phyloP scores from a whole-genome alignment of 2,888 invertebrate species.

The Diarsia mendica region DNA sequence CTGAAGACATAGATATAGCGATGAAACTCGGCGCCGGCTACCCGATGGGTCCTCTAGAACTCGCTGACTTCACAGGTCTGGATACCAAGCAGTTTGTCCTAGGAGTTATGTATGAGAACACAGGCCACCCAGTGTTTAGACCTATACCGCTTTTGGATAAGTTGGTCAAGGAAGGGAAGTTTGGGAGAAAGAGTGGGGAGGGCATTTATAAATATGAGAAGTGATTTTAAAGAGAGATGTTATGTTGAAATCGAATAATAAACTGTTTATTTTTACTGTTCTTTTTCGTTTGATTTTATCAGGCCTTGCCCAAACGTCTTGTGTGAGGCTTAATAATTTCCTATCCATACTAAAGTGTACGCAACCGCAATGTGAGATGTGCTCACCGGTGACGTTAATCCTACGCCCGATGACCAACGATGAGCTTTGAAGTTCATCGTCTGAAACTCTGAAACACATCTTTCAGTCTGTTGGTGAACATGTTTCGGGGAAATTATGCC shows the following conservation, averaged over 20 bases:
- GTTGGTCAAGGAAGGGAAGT: slow-evolving; percentile 93
- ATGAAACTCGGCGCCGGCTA: slow-evolving; percentile 97
- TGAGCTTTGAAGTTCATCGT: too few relatives aligned
- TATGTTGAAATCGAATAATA: slow-evolving; percentile 11
- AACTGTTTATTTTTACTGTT: background rate
- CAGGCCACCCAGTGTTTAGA: slow-evolving; percentile 79
- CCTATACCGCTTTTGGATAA: slow-evolving; percentile 91
- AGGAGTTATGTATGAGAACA: slow-evolving; percentile 92
- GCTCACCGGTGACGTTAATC: too few relatives aligned
- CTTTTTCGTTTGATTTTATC: slow-evolving; percentile 21
- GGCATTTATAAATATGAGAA: slow-evolving; percentile 93
- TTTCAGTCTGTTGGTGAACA: too few relatives aligned
- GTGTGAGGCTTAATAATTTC: too few relatives aligned
- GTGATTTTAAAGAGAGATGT: slow-evolving; percentile 15
- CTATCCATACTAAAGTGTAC: background rate
- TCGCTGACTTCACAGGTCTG: slow-evolving; percentile 95
- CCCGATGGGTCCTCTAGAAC: slow-evolving; percentile 97
- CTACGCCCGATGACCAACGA: too few relatives aligned
- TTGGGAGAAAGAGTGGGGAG: slow-evolving; percentile 94
- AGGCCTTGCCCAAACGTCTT: background rate
- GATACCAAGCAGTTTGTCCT: slow-evolving; percentile 92
- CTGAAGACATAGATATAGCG: slow-evolving; percentile 94
- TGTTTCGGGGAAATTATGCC: too few relatives aligned
- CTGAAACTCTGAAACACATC: too few relatives aligned
- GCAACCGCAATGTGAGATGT: background rate